These are phyloP conservation scores for Sorex araneus DNA, from an alignment of 2,113 vertebrate species.

Conservation along the genomic window DNA sequence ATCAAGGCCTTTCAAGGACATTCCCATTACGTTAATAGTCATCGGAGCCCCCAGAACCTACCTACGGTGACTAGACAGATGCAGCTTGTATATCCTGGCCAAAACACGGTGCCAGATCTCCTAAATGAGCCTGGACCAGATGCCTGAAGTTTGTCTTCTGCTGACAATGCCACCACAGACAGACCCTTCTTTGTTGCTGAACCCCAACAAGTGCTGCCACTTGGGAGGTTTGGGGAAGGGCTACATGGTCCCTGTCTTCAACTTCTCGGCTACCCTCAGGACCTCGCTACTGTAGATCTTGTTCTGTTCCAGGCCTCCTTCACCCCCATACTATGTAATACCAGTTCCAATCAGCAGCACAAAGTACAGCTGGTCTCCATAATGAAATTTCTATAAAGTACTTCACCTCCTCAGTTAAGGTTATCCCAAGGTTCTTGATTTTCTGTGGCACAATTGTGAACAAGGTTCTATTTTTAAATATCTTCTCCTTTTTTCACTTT, in stretches of 20 bases:
- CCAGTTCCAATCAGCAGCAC: not conserved
- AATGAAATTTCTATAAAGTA: not conserved
- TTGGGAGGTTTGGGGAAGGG: too few relatives aligned
- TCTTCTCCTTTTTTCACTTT: too few relatives aligned
- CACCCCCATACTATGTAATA: too few relatives aligned
- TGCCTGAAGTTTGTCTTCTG: not conserved
- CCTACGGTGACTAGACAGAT: not conserved
- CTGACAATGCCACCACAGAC: not conserved
- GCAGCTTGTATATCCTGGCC: not conserved
- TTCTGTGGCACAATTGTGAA: too few relatives aligned
- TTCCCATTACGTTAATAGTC: not conserved
- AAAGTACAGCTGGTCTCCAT: not conserved
- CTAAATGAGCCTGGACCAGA: not conserved
- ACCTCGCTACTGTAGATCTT: not conserved
- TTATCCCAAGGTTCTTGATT: too few relatives aligned
- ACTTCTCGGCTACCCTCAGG: not conserved
- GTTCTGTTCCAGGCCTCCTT: not conserved
- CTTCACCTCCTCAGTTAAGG: too few relatives aligned
- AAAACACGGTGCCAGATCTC: not conserved
- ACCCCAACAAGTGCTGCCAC: not conserved
- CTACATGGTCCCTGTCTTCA: fast-evolving
- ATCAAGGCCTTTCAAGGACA: not conserved
- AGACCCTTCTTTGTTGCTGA: too few relatives aligned
- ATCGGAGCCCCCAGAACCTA: not conserved
- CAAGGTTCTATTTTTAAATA: too few relatives aligned